Conservation (phyloP, 1,140 invertebrate species). For the Trialeurodes vaporariorum region DNA sequence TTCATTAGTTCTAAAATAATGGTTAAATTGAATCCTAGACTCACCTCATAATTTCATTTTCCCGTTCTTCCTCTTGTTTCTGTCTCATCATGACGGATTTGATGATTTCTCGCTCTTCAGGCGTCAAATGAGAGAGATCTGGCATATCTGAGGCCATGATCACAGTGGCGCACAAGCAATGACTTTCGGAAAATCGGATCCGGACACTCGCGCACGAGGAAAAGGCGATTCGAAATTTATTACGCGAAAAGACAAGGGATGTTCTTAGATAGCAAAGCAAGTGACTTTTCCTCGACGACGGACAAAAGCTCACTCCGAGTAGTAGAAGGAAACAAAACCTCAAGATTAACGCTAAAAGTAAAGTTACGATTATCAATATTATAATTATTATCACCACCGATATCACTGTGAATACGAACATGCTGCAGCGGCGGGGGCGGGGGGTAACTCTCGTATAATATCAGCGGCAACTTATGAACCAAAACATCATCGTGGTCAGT, state of each 20-base stretch:
- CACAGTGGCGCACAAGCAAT: neutral
- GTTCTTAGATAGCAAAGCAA: neutral
- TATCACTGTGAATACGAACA: no score
- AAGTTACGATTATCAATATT: no score
- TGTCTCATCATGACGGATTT: slow-evolving; percentile 92
- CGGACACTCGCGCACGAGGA: neutral
- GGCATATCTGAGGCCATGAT: slow-evolving; percentile 54
- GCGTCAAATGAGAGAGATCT: slow-evolving; percentile 94
- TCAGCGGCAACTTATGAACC: no score
- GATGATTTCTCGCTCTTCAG: slow-evolving; percentile 94
- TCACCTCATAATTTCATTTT: slow-evolving; percentile 84
- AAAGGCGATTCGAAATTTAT: neutral
- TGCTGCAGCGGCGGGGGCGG: no score
- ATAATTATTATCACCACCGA: no score
- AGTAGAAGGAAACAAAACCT: neutral
- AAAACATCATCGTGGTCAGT: no score
- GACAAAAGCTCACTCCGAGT: neutral
- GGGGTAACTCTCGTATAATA: no score
- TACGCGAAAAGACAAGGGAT: neutral
- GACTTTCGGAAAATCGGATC: neutral
- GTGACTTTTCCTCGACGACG: neutral
- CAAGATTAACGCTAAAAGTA: no score
- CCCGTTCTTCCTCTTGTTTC: slow-evolving; percentile 90
- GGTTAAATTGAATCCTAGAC: no score
- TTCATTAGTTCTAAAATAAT: no score